phyloP scores from a whole-genome alignment of 2,113 vertebrate species.

The Tachysurus fulvidraco region DNA sequence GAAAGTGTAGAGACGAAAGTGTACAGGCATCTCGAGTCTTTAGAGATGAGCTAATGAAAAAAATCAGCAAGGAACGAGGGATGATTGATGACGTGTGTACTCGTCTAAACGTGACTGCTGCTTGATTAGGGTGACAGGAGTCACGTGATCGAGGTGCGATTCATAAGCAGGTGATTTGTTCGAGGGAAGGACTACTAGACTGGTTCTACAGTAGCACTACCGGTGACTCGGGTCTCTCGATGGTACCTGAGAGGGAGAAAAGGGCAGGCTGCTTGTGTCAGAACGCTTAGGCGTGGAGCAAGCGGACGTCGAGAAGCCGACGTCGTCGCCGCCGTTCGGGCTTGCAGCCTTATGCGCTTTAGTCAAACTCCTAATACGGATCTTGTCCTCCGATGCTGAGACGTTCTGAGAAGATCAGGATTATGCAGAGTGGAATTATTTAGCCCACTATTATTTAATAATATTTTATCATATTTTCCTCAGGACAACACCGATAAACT shows the following conservation, averaged over 20 bases:
- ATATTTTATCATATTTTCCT: neutral
- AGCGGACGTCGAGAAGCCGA: conserved; percentile 71
- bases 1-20: too few relatives aligned
- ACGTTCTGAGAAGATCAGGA: conserved; percentile 84
- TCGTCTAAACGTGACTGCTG: neutral
- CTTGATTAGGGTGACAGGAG: neutral
- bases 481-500: neutral
- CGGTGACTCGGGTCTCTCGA: conserved; percentile 5
- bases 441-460: neutral
- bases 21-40: neutral
- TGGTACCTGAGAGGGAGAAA: conserved; percentile 91
- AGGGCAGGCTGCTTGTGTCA: conserved; percentile 85
- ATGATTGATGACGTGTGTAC: neutral
- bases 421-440: neutral
- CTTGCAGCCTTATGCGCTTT: conserved; percentile 69
- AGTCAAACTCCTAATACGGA: conserved; percentile 67
- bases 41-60: neutral
- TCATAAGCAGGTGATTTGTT: neutral
- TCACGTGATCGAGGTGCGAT: conserved; percentile 11
- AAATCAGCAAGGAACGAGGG: neutral
- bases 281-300: conserved; percentile 80
- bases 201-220: conserved; percentile 1
- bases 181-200: neutral
- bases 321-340: conserved; percentile 65
- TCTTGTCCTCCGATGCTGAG: conserved; percentile 80